Base-by-base conservation (phyloP, 2,797 vertebrate species). In the Enteromius mattozi region DNA sequence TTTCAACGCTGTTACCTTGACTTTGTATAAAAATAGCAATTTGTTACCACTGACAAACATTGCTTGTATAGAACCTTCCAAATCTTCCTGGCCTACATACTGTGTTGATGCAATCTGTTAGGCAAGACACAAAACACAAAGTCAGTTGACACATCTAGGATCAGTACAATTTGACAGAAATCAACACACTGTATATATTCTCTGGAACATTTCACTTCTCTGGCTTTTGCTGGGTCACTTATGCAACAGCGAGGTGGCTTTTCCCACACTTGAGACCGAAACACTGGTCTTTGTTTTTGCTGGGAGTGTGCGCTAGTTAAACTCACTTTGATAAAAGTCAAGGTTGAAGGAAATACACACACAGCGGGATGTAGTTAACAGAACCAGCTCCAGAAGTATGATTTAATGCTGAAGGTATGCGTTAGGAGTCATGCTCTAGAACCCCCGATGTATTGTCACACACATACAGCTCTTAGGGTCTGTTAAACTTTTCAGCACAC, bases 371-470 rank as follows among this genome's bases (percentile, higher is more conserved):
- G 61, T 79, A 80, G 75, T 84, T 82, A 70, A 79, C 79, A 54
- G 84, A 84, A 84, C 72, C 35, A 87, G 84, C 72, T 45, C 30
- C 61, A 83, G 35, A 86, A 66, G 72, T 19, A 70, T 86, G 86
- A 88, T 81, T 74, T 85, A 82, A 86, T 82, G 70, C 56, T 59
- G 19, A 75, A 83, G 71, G 76, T 59, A 89, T 89, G 69, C n/a
- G 5, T 49, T 63, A 65, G n/a, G 35, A 51, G 71, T 86, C 54
- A 69, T 59, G 80, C 74, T 74, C n/a, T 16, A 19, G 14, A 66
- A 54, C 42, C 66, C 16, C 35, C 45, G 35, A 80, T 49, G 47
- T 69, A 76, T 81, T 68, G 35, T 47, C 76, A 78, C 63, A 59
- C 37, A 49, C 54, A 45, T 49, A 66, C 35, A 75, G 66, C 35